Conservation (phyloP, 2,888 invertebrate genomes). For the Brachyptera risi region DNA sequence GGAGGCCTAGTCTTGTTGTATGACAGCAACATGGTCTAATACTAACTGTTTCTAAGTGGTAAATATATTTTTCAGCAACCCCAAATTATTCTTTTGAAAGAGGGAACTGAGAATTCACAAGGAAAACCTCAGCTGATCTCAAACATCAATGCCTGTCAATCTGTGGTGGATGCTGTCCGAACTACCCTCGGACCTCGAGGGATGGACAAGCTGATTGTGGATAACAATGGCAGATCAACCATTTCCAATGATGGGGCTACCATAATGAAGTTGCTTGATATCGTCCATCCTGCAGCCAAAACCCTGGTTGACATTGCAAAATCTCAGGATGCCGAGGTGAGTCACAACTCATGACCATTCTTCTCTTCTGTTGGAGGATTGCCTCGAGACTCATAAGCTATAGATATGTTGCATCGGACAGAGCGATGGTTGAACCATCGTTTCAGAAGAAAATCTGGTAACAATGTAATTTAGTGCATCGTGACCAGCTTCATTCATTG, state of each 20-base stretch:
- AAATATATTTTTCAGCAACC: constrained; percentile 72
- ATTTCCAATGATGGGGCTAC: constrained; percentile 99
- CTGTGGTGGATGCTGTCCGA: constrained; percentile 91
- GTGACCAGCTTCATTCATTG: too few relatives aligned
- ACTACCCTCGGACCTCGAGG: constrained; percentile 98
- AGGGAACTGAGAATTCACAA: constrained; percentile 95
- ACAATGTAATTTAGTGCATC: too few relatives aligned
- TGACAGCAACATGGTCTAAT: too few relatives aligned
- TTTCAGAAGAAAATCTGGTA: too few relatives aligned
- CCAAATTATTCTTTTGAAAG: constrained; percentile 94
- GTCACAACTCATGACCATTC: too few relatives aligned
- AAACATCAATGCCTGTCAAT: constrained; percentile 96
- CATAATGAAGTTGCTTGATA: constrained; percentile 95
- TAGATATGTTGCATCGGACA: neutral
- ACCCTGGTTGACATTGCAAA: constrained; percentile 98
- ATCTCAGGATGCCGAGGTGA: constrained; percentile 96
- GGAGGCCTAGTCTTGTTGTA: too few relatives aligned
- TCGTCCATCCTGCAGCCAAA: constrained; percentile 97
- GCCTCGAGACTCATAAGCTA: constrained; percentile 3
- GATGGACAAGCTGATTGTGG: constrained; percentile 98
- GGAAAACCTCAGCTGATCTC: constrained; percentile 94
- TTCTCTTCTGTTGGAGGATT: too few relatives aligned
- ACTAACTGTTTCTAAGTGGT: too few relatives aligned
- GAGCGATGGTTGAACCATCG: too few relatives aligned
- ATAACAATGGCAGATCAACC: constrained; percentile 82